Base-by-base conservation (phyloP, 1,140 invertebrate species). In the Acromyrmex heyeri region DNA sequence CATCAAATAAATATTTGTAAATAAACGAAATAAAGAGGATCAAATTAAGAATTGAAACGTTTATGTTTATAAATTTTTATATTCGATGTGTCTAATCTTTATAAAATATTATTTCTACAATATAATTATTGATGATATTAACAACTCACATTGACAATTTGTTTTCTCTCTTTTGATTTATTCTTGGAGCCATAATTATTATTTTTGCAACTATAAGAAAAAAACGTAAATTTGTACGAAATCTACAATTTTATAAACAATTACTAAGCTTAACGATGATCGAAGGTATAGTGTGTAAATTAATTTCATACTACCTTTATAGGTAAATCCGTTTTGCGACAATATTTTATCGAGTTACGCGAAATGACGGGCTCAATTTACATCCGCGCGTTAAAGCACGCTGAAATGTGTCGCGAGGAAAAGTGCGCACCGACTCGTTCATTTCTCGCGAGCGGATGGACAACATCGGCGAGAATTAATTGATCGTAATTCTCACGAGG, bases 391-490 rank as follows among this genome's bases (percentile, higher is more conserved):
- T 59, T 59, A 27, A 57, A 48, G 30, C 21, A 24, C 21, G 10
- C 38, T 59, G 24, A 82, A 82, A 48, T 16, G 24, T 30, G 27
- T 59, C 67, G 79, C 69, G 55, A 61, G 24, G 79, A 61, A 75
- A 73, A 75, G 79, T 73, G 67, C 24, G n/a, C 34, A 14, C n/a
- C 21, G 61, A 48, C 48, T 24, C 78, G 69, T 48, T 61, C 34
- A 65, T 81, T 82, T 73, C 69, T 73, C 69, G 65, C 50, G n/a
- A 57, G 48, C 76, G 86, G 65, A 86, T 76, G 90, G 83, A 89
- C 91, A 89, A 89, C 91, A 89, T 90, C 88, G 88, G 83, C 64
- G 91, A 87, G 91, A 92, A 92, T 92, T 92, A 92, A 92, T 92
- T 87, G 89, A 91, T 77, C 86, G 81, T 92, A 90, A 92, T 92